Conservation (phyloP, 2,113 vertebrate genomes). For the Elanoides forficatus region DNA sequence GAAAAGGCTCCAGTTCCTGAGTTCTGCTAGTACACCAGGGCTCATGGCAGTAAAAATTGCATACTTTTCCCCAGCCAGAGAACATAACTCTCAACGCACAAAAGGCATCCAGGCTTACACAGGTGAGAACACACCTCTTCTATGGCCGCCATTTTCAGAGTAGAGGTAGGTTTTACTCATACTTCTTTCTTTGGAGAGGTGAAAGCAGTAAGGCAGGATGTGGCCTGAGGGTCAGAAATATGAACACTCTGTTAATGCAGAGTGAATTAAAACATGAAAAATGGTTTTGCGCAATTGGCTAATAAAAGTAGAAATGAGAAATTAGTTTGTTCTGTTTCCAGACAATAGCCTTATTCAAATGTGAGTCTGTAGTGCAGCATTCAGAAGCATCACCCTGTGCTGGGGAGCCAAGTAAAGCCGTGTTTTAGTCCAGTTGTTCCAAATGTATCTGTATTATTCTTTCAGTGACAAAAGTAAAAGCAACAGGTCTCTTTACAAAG, state of each 20-base stretch:
- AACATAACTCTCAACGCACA: neutral
- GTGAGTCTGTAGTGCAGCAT: neutral
- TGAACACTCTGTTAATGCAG: neutral
- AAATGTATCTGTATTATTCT: neutral
- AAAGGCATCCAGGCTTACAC: neutral
- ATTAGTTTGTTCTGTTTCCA: slow-evolving; percentile 4
- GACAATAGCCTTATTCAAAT: neutral
- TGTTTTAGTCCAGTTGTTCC: neutral
- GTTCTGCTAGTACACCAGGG: neutral
- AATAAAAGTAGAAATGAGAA: slow-evolving; percentile 6
- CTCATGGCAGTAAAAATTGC: neutral
- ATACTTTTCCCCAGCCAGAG: neutral
- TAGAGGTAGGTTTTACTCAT: neutral
- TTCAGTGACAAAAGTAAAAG: neutral
- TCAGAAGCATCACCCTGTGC: neutral
- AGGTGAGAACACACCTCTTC: neutral
- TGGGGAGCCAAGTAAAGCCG: neutral
- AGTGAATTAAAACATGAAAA: slow-evolving; percentile 28
- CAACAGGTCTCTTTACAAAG: neutral
- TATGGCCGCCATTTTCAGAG: neutral
- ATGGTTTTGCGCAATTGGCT: neutral
- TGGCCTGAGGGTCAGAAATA: neutral
- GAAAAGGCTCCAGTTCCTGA: neutral
- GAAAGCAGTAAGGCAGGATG: neutral
- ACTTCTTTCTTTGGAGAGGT: neutral